Evolutionary conservation across 2,113 vertebrate genomes (phyloP), one percentile per base, ranked within the genome.

Genomic region (Nicator chloris): DNA sequence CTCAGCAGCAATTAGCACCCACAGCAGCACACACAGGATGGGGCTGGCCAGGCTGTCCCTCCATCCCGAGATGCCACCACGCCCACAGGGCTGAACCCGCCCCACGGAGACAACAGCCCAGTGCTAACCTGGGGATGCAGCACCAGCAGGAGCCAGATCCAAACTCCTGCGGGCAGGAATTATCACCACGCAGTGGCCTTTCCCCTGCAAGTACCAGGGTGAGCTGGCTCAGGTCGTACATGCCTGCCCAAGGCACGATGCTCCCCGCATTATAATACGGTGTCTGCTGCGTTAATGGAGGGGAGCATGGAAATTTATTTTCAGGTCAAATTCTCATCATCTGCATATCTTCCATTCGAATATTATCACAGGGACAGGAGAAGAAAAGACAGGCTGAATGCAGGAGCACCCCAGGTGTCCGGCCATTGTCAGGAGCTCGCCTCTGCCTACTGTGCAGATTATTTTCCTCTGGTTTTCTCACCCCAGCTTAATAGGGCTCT

Each of bases 301-400:
- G 18, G 15, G 86, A 82, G 85, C 90, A 75, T 2, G 64, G 87
- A 70, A 83, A 96, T 93, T 90, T 92, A 88, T 92, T 94, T 92
- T 92, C 93, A 89, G 89, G 96, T 94, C 95, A 82, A 91, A 95
- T 90, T 76, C 90, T 80, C 76, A 42, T 88, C 87, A 94, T 94
- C 92, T 95, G 94, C 95, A 88, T 90, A 86, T 70, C 76, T 87
- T 86, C 90, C 44, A 64, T 90, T 85, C 0, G 23, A 71, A 65
- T 88, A 87, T 95, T 86, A 90, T 94, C 86, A 82, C 6, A 69
- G 71, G 86, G 91, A 90, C 1, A 19, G 90, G 44, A 86, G 93
- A 95, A 94, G 95, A 93, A 92, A 96, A 92, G 94, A 28, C 50
- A 51, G 75, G 72, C 66, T 88, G 94, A 86, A 93, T 42, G 56